Percentiles rank a stretch among this genome's conserved stretches.
Conservation (phyloP, 1,140 invertebrate genomes). For the Ylistrum balloti region DNA sequence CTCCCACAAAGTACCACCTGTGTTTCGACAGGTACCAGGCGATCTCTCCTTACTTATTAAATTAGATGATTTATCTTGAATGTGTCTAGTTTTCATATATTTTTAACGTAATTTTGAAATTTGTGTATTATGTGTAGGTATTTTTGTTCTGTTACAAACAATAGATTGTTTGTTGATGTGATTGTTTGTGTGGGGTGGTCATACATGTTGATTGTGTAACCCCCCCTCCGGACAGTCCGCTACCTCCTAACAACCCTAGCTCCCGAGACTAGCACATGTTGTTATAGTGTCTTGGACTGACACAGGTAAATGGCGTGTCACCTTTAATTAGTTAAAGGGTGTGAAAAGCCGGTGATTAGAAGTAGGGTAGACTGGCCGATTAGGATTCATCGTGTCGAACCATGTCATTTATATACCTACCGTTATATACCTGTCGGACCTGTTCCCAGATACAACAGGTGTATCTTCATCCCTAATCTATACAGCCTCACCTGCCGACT, state of each 20-base stretch:
- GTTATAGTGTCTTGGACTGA: neutral
- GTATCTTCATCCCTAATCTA: neutral
- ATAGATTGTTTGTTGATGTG: too few species aligned
- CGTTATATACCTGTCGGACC: neutral
- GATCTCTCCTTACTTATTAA: too few species aligned
- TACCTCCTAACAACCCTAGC: neutral
- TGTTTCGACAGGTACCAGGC: too few species aligned
- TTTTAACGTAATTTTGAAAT: too few species aligned
- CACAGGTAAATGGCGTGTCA: neutral
- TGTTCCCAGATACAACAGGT: neutral
- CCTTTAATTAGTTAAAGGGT: neutral
- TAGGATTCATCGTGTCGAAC: neutral
- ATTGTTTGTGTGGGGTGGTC: too few species aligned
- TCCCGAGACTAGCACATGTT: neutral
- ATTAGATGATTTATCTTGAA: too few species aligned
- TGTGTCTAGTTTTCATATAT: too few species aligned
- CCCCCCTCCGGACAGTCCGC: too few species aligned
- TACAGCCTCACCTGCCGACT: neutral
- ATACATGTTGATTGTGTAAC: too few species aligned
- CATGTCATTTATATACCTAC: neutral
- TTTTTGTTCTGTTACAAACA: too few species aligned
- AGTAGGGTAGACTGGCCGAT: neutral
- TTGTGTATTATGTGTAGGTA: too few species aligned
- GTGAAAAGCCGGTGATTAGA: conserved; percentile 18
- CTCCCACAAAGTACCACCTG: neutral